phyloP scores from a whole-genome alignment of 2,888 invertebrate genomes.

The Rotaria socialis region DNA sequence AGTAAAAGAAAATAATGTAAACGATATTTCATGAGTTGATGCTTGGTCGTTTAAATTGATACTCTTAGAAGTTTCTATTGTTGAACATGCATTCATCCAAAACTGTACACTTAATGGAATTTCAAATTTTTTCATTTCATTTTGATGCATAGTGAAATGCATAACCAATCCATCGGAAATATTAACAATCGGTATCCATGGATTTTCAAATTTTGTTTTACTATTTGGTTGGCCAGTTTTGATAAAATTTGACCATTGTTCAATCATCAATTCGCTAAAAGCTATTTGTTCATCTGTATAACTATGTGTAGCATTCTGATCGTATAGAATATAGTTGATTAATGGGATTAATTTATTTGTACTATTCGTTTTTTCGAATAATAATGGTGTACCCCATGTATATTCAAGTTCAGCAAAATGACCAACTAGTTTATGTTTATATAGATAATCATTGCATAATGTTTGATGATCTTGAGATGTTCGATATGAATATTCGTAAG shows the following conservation, averaged over 20 bases:
- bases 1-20: too few species aligned
- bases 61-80: too few species aligned
- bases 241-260: constrained; percentile 33
- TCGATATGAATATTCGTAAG: constrained; percentile 6
- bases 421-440: neutral
- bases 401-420: constrained; percentile 35
- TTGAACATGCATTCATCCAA: neutral
- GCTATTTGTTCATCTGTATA: neutral
- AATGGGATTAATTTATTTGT: neutral
- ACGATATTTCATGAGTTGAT: too few species aligned
- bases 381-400: constrained; percentile 17
- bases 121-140: neutral
- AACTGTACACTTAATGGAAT: neutral
- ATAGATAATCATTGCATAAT: neutral
- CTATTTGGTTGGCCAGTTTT: neutral
- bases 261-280: neutral
- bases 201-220: neutral
- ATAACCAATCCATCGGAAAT: neutral
- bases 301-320: neutral
- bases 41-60: too few species aligned
- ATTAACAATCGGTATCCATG: neutral
- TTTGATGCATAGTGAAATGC: neutral
- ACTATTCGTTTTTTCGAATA: neutral
- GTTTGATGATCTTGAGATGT: neutral
- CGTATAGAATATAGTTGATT: neutral